Conservation (phyloP, 2,888 invertebrate genomes). For the Idaea dimidiata region DNA sequence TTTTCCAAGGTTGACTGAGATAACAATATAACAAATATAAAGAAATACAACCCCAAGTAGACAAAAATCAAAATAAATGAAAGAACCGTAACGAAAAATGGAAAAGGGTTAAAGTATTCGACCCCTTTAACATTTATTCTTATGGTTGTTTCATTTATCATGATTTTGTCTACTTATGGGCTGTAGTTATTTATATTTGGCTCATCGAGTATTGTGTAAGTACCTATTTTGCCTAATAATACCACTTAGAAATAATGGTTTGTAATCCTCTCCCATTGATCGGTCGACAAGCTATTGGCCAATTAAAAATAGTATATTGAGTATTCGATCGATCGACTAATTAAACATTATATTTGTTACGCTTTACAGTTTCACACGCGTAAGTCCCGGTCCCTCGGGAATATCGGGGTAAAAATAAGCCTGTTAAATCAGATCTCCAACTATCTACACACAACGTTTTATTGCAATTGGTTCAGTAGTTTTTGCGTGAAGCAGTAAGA, state of each 20-base stretch:
- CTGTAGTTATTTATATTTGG: neutral
- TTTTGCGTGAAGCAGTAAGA: no score
- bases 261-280: neutral
- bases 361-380: neutral
- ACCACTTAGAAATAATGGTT: neutral
- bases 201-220: no score
- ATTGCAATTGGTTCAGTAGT: neutral
- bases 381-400: neutral
- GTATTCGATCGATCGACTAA: no score
- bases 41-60: no score
- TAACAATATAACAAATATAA: no score
- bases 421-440: neutral
- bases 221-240: neutral
- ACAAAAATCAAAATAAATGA: no score
- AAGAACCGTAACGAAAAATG: no score
- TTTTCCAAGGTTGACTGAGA: no score
- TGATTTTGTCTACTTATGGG: neutral
- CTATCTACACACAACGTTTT: neutral
- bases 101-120: no score
- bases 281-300: no score
- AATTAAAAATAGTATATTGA: no score
- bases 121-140: neutral
- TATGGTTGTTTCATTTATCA: neutral
- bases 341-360: no score
- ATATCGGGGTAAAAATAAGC: neutral